These are phyloP conservation scores for Euzophera pinguis DNA, from an alignment of 2,888 invertebrate species.

Conservation along the genomic window DNA sequence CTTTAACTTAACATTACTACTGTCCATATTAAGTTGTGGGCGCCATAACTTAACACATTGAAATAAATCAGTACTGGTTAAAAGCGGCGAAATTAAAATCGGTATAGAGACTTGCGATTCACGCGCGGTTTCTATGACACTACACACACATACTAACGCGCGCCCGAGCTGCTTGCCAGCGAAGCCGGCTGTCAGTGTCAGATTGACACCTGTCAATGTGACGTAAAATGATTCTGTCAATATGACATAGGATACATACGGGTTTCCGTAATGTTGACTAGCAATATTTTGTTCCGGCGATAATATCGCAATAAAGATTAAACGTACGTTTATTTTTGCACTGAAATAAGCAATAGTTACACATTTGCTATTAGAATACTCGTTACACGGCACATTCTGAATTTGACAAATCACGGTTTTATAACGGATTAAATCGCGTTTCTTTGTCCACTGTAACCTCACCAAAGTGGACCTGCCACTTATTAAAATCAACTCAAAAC, in stretches of 20 bases:
- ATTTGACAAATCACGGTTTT: not conserved
- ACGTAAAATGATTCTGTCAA: constrained; percentile 4
- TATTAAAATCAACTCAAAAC: not conserved
- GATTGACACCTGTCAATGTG: constrained; percentile 10
- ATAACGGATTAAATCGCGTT: not conserved
- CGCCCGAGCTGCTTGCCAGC: constrained; percentile 15
- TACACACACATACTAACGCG: constrained; percentile 22
- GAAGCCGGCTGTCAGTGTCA: not conserved
- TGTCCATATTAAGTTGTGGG: constrained; percentile 18
- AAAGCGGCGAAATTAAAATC: constrained; percentile 17
- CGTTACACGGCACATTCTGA: not conserved
- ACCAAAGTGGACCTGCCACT: not conserved
- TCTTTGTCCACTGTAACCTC: not conserved
- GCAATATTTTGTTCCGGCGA: constrained; percentile 7
- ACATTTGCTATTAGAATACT: not conserved
- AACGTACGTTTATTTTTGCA: constrained; percentile 3
- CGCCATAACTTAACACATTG: constrained; percentile 17
- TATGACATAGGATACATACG: constrained; percentile 10
- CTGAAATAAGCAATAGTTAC: not conserved
- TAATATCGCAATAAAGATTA: not conserved
- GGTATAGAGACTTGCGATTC: constrained; percentile 16
- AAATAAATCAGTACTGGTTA: constrained; percentile 23
- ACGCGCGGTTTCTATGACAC: constrained; percentile 20
- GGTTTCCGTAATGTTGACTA: constrained; percentile 10
- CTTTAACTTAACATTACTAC: constrained; percentile 20